Evolutionary conservation across 2,888 invertebrate genomes (phyloP).

Genomic region (Resseliella maxima): DNA sequence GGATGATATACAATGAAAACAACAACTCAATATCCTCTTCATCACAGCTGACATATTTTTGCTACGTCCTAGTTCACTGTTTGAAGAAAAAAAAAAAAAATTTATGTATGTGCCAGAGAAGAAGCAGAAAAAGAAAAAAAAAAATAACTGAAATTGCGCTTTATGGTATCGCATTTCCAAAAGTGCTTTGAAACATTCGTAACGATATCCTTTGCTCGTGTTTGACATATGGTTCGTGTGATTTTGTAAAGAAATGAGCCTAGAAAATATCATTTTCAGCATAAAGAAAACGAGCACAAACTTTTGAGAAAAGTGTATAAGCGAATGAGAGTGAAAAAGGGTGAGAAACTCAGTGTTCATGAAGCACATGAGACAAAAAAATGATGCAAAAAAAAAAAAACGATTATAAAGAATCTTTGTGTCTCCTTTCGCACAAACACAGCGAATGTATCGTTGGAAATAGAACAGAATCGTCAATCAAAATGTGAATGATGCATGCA

Average conservation of each 20-base stretch:
- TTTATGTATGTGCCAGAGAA: too few relatives aligned
- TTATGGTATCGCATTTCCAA: conserved; percentile 39
- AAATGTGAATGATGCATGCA: not conserved
- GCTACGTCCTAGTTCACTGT: not conserved
- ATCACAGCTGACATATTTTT: conserved; percentile 45
- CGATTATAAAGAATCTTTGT: not conserved
- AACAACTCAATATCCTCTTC: conserved; percentile 53
- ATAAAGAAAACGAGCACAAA: conserved; percentile 16
- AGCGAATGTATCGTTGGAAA: not conserved
- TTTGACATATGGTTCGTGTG: not conserved
- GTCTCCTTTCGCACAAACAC: not conserved
- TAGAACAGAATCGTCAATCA: not conserved
- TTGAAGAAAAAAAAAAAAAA: not conserved
- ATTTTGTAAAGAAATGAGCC: not conserved
- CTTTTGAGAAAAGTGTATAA: conserved; percentile 23
- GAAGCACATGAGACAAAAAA: too few relatives aligned
- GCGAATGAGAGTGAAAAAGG: not conserved
- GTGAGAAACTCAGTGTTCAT: too few relatives aligned
- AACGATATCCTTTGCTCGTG: not conserved
- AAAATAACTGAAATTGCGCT: not conserved
- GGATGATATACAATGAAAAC: conserved; percentile 29
- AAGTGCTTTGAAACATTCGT: conserved; percentile 27
- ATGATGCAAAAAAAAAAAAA: not conserved
- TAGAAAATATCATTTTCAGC: not conserved
- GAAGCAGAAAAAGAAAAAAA: too few relatives aligned